phyloP scores from a whole-genome alignment of 1,140 invertebrate species.

The Drosophila elegans region DNA sequence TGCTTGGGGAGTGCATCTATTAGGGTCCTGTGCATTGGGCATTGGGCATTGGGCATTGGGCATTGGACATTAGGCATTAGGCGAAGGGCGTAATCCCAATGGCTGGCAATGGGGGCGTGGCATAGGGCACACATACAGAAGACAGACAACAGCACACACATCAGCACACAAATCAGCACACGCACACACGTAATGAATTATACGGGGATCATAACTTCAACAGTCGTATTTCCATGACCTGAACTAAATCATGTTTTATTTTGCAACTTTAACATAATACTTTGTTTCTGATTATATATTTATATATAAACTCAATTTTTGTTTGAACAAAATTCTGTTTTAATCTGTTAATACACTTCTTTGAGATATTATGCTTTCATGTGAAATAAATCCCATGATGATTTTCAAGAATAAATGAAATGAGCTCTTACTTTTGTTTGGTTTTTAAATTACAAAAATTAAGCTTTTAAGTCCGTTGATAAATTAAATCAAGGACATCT shows the following conservation, averaged over 20 bases:
- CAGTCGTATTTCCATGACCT: background rate
- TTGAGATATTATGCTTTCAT: too few relatives aligned
- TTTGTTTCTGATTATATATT: too few relatives aligned
- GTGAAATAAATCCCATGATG: too few relatives aligned
- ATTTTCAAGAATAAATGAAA: too few relatives aligned
- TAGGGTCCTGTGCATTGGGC: slow-evolving; percentile 33
- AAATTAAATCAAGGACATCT: too few relatives aligned
- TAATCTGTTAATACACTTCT: too few relatives aligned
- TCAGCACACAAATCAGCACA: background rate
- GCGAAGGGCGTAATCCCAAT: slow-evolving; percentile 1
- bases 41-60: background rate
- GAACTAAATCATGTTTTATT: background rate
- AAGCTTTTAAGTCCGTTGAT: too few relatives aligned
- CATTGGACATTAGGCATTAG: slow-evolving; percentile 1
- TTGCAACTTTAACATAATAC: too few relatives aligned
- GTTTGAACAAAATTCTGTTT: too few relatives aligned
- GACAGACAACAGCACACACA: background rate
- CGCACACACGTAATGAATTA: background rate
- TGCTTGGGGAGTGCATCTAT: slow-evolving; percentile 84
- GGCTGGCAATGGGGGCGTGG: slow-evolving; percentile 26
- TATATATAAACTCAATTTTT: too few relatives aligned
- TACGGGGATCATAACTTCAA: slow-evolving; percentile 7
- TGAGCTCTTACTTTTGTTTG: too few relatives aligned
- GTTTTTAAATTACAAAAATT: too few relatives aligned
- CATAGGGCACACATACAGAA: slow-evolving; percentile 8